phyloP scores from a whole-genome alignment of 2,797 vertebrate species.

The Salarias fasciatus region DNA sequence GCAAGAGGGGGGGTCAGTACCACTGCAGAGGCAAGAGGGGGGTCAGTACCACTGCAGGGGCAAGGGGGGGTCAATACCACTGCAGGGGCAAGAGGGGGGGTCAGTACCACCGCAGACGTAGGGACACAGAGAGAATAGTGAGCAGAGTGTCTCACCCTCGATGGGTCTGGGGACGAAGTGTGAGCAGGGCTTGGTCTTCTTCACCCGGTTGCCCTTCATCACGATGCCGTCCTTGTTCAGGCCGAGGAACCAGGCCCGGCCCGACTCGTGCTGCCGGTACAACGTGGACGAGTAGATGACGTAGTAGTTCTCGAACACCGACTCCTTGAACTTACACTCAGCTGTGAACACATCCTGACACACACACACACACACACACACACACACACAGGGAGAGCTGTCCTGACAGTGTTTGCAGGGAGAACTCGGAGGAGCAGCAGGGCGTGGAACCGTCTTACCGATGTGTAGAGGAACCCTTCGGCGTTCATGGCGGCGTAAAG shows the following conservation, averaged over 20 bases:
- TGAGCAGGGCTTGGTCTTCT: slow-evolving; percentile 98
- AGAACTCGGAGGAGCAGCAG: too few relatives aligned
- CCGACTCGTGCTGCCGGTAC: slow-evolving; percentile 96
- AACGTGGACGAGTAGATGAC: slow-evolving; percentile 98
- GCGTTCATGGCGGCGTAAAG: slow-evolving; percentile 97
- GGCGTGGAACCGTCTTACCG: too few relatives aligned
- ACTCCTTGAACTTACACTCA: slow-evolving; percentile 98
- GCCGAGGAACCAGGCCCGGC: slow-evolving; percentile 97
- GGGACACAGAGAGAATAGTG: too few relatives aligned
- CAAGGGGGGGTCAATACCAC: too few relatives aligned
- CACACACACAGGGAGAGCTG: too few relatives aligned
- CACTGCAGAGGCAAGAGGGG: too few relatives aligned
- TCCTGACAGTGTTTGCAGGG: too few relatives aligned
- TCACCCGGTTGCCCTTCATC: slow-evolving; percentile 99
- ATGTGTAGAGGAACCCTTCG: slow-evolving; percentile 96
- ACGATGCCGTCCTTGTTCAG: slow-evolving; percentile 97
- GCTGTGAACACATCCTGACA: slow-evolving; percentile 91
- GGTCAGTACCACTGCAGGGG: too few relatives aligned
- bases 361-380: slow-evolving; percentile 19
- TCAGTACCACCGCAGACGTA: too few relatives aligned
- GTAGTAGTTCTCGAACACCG: slow-evolving; percentile 98
- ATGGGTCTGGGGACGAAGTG: slow-evolving; percentile 98
- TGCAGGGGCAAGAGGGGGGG: too few relatives aligned
- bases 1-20: too few relatives aligned
- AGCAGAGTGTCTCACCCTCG: slow-evolving; percentile 88